Percentiles rank a stretch among this genome's conserved stretches.
phyloP scores from a whole-genome alignment of 2,888 invertebrate genomes.

The Drosophila nr. perissopoda region DNA sequence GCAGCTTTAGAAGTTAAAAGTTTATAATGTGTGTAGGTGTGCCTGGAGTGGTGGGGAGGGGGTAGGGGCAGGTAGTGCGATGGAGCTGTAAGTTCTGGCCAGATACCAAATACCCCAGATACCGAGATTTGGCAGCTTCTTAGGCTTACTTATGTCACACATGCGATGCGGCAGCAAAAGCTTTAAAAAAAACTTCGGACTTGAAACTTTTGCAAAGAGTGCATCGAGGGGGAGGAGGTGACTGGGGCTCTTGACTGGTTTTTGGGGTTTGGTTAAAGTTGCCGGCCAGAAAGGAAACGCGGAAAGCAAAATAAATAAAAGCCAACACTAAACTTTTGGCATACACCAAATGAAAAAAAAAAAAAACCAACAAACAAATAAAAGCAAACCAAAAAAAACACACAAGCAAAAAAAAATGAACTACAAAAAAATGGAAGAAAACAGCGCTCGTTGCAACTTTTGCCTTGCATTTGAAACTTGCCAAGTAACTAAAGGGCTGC shows the following conservation, averaged over 20 bases:
- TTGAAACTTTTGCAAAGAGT: slow-evolving; percentile 31
- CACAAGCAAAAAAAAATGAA: slow-evolving; percentile 24
- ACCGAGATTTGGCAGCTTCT: slow-evolving; percentile 53
- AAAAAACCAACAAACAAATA: slow-evolving; percentile 13
- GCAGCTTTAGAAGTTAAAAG: slow-evolving; percentile 30
- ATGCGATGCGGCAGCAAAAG: slow-evolving; percentile 54
- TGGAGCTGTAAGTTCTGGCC: slow-evolving; percentile 41
- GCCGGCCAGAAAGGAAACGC: slow-evolving; percentile 18
- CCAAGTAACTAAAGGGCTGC: slow-evolving; percentile 23
- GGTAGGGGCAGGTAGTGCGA: slow-evolving; percentile 7
- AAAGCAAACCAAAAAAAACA: slow-evolving; percentile 7
- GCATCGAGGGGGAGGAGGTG: neutral
- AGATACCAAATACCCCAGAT: slow-evolving; percentile 40
- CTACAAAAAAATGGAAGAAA: slow-evolving; percentile 40
- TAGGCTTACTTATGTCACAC: slow-evolving; percentile 76
- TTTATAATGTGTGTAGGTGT: slow-evolving; percentile 8
- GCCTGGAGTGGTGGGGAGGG: neutral
- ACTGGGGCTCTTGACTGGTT: slow-evolving; percentile 26
- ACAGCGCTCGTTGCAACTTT: slow-evolving; percentile 64
- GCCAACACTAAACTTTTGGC: slow-evolving; percentile 62
- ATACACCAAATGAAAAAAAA: slow-evolving; percentile 17
- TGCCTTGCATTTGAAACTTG: slow-evolving; percentile 55
- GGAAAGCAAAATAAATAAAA: slow-evolving; percentile 65
- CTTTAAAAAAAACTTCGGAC: slow-evolving; percentile 49
- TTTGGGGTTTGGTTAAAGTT: slow-evolving; percentile 69